Evolutionary conservation across 2,888 invertebrate genomes (phyloP).

Genomic region (Lasius fuliginosus): DNA sequence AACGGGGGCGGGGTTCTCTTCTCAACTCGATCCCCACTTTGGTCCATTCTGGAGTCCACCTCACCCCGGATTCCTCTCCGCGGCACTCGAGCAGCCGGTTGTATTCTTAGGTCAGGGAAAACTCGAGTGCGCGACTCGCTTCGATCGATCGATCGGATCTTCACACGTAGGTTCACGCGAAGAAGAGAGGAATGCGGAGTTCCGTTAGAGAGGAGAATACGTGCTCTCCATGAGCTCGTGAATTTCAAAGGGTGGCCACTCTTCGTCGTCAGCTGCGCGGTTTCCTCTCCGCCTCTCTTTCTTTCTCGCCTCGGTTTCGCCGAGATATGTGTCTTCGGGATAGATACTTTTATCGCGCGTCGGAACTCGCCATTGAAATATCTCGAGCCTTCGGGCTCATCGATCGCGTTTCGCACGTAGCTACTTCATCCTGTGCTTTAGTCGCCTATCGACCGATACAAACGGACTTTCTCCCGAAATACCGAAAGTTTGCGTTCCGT

Average conservation of each 20-base stretch:
- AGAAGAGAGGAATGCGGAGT: slow-evolving; percentile 20
- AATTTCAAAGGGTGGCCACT: slow-evolving; percentile 51
- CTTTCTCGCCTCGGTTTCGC: not conserved
- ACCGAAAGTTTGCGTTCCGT: slow-evolving; percentile 27
- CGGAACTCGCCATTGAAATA: slow-evolving; percentile 47
- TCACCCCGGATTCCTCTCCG: slow-evolving; percentile 71
- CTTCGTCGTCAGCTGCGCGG: slow-evolving; percentile 51
- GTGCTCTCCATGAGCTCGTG: slow-evolving; percentile 58
- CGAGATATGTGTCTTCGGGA: slow-evolving; percentile 40
- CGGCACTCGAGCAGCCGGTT: slow-evolving; percentile 76
- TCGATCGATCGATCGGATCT: slow-evolving; percentile 82
- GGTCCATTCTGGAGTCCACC: slow-evolving; percentile 75
- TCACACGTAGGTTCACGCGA: slow-evolving; percentile 53
- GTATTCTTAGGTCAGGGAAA: slow-evolving; percentile 83
- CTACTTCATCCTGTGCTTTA: slow-evolving; percentile 53
- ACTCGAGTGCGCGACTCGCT: slow-evolving; percentile 81
- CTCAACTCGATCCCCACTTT: slow-evolving; percentile 63
- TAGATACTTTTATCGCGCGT: slow-evolving; percentile 53
- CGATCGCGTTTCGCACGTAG: slow-evolving; percentile 52
- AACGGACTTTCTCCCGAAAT: slow-evolving; percentile 50
- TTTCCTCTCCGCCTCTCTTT: not conserved
- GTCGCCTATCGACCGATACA: slow-evolving; percentile 48
- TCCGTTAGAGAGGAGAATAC: slow-evolving; percentile 55
- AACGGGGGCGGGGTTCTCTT: slow-evolving; percentile 67
- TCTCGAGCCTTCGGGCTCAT: slow-evolving; percentile 41